Base-by-base conservation (phyloP, 2,888 invertebrate species). In the Trissolcus brochymenae region DNA sequence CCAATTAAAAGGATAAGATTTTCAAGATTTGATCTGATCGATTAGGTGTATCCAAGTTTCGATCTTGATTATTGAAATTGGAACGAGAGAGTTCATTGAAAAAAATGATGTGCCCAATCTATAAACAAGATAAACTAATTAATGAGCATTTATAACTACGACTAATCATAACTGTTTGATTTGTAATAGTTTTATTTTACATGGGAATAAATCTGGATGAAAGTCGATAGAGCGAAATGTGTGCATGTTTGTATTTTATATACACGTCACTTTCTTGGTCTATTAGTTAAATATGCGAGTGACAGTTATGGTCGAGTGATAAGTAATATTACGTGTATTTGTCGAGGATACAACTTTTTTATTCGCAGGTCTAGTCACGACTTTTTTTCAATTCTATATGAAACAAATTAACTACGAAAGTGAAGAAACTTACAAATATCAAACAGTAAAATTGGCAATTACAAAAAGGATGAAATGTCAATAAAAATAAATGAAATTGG, bases 311-410 rank as follows among this genome's bases (percentile, higher is more conserved):
- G 60, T 66, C 46, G 55, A 55, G 60, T 66, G 72, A 73, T 73
- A 73, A 73, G 72, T 53, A 64, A 64, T 59, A 72, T 54, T n/a
- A 55, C 65, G 72, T 66, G 72, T 66, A 60, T 60, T 73, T 73
- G 72, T 17, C 65, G 21, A 41, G 72, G 53, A 40, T 71, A 72
- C 64, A 65, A 59, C 57, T 71, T 72, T 64, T 72, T 72, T 72
- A 16, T 57, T 25, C 19, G 2, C 19, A 19, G 19, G 2, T 19
- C 25, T 25, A 25, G 25, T 25, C 4, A 6, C 6, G 21, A 21
- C 21, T 21, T 25, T 25, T 25, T 25, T 25, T 25, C 25, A 25
- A 25, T 25, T 25, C 25, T 25, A 25, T 25, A 25, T 25, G 25
- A 25, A 25, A 25, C 25, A 25, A 25, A 25, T 25, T 4, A 25